These are phyloP conservation scores for Acleris cristana DNA, from an alignment of 2,888 invertebrate genomes.

Conservation along the genomic window DNA sequence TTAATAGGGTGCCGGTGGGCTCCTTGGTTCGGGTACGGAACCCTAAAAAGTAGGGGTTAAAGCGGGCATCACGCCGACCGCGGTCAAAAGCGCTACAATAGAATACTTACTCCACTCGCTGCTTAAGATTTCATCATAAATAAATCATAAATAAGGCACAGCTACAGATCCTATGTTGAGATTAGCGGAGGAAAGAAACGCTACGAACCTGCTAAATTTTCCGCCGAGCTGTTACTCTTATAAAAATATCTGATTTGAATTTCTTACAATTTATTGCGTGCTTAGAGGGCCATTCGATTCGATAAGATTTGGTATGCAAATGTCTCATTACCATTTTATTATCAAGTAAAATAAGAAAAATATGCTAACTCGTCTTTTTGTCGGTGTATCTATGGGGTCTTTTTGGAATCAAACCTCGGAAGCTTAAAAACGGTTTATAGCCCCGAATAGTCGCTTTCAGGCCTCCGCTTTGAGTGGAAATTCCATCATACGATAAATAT, in stretches of 20 bases:
- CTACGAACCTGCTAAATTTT: conserved; percentile 23
- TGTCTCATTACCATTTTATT: conserved; percentile 34
- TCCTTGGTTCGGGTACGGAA: too few species aligned
- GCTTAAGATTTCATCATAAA: conserved; percentile 12
- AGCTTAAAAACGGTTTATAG: conserved; percentile 20
- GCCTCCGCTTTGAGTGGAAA: conserved; percentile 18
- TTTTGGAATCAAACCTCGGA: conserved; percentile 22
- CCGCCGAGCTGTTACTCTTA: conserved; percentile 26
- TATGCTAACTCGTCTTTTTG: conserved; percentile 27
- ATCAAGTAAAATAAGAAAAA: conserved; percentile 34
- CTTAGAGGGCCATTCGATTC: conserved; percentile 33
- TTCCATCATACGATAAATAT: conserved; percentile 26
- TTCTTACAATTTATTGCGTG: conserved; percentile 35
- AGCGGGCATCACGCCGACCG: too few species aligned
- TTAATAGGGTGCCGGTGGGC: too few species aligned
- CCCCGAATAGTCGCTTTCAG: conserved; percentile 2
- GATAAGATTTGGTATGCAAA: conserved; percentile 36
- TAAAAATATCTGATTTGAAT: conserved; percentile 31
- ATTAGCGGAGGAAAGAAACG: conserved; percentile 17
- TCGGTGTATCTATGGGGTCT: conserved; percentile 13
- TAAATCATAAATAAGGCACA: conserved; percentile 14
- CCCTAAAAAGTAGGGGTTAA: too few species aligned
- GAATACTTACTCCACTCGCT: not conserved
- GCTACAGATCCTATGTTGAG: conserved; percentile 4
- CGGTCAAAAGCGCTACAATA: conserved; percentile 20